A percentile compares a stretch with the other conserved stretches of the same genome.
These are phyloP conservation scores for Calycopis cecrops DNA, from an alignment of 1,140 invertebrate genomes.

Conservation along the genomic window DNA sequence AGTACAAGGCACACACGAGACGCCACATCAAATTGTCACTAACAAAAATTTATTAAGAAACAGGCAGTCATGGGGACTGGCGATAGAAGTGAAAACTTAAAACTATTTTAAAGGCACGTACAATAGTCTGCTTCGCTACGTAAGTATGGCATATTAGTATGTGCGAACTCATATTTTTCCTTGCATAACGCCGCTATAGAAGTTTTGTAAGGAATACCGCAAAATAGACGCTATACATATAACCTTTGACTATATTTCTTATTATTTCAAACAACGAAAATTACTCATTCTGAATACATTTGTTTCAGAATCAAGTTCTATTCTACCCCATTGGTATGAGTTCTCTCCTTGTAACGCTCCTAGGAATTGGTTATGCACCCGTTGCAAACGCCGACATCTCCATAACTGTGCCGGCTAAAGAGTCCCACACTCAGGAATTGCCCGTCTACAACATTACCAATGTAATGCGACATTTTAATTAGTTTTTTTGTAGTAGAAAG, in stretches of 20 bases:
- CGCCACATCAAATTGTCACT: too few relatives aligned
- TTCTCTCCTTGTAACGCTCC: slow-evolving; percentile 45
- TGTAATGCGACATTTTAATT: slow-evolving; percentile 26
- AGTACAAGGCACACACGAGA: too few relatives aligned
- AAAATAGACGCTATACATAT: too few relatives aligned
- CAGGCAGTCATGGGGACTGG: too few relatives aligned
- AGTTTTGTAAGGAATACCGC: too few relatives aligned
- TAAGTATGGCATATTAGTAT: too few relatives aligned
- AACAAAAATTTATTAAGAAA: too few relatives aligned
- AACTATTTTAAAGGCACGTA: too few relatives aligned
- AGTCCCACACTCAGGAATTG: slow-evolving; percentile 40
- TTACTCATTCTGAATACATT: neutral
- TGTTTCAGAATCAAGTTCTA: slow-evolving; percentile 45
- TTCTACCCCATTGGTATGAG: slow-evolving; percentile 56
- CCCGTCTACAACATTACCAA: slow-evolving; percentile 59
- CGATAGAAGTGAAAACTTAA: too few relatives aligned
- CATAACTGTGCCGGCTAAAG: slow-evolving; percentile 47
- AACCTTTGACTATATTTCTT: neutral
- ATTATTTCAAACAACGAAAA: neutral
- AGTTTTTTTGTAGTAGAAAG: neutral
- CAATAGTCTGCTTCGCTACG: too few relatives aligned
- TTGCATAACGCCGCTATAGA: too few relatives aligned
- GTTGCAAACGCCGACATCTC: slow-evolving; percentile 45
- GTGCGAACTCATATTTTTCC: too few relatives aligned
- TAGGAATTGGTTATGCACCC: slow-evolving; percentile 40